Evolutionary conservation across 2,888 invertebrate genomes (phyloP), one percentile per base, ranked within the genome.

Genomic region (Scaptomyza caliginosa): DNA sequence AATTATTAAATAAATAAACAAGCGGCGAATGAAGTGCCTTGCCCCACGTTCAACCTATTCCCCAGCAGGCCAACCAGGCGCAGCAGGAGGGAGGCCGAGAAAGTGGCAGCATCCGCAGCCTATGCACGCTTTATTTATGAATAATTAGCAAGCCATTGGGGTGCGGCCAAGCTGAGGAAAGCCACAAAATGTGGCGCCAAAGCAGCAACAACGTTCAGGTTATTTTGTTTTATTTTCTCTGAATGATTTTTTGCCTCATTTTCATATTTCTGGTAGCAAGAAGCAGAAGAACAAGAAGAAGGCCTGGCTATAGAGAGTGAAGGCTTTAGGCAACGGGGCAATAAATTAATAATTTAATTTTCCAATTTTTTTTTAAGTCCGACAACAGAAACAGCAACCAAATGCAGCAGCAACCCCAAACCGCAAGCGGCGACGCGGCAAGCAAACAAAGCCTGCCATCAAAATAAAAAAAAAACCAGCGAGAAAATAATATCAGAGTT

Each of bases 301-400:
- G 67, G 62, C 54, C 65, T 64, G 49, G 32, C 62, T 55, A 68
- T 65, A 58, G 74, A 62, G 66, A 65, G 39, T 21, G 48, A 55
- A 38, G 30, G 58, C 58, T 56, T 56, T 50, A 34, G 60, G 76
- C 76, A 71, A 69, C 67, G 66, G 69, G 69, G 84, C 84, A 86
- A 86, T 88, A 88, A 86, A 88, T 88, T 88, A 88, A 88, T 86
- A 88, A 86, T 86, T 86, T 88, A 83, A 88, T 86, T 86, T 88
- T 88, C 79, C 79, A 74, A 86, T 88, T 82, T 85, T 88, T 88
- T 85, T 34, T 82, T 75, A 77, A 67, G 57, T 51, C 73, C 70
- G 38, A 59, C 66, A 64, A 54, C 32, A 55, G 42, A 13, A 32
- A 13, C 32, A 32, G 13, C 64, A 68, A 45, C 40, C 23, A 45